phyloP scores from a whole-genome alignment of 2,797 vertebrate species.

The Sebastes minor region DNA sequence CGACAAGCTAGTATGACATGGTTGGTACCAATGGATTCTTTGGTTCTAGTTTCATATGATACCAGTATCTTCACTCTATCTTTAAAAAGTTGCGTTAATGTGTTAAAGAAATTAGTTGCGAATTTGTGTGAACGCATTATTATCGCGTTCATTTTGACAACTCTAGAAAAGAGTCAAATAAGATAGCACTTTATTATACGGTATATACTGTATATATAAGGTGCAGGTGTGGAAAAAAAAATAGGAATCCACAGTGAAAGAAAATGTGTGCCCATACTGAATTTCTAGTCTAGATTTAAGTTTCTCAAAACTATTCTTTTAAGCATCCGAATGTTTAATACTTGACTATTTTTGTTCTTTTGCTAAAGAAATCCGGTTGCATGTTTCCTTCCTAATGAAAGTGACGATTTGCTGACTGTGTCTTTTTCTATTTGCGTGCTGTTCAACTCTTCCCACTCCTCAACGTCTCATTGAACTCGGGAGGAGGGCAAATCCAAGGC shows the following conservation, averaged over 20 bases:
- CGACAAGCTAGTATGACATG: too few relatives aligned
- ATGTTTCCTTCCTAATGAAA: slow-evolving; percentile 49
- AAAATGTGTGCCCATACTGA: not conserved
- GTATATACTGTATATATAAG: not conserved
- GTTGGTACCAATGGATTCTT: too few relatives aligned
- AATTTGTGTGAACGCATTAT: too few relatives aligned
- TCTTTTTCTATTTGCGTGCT: slow-evolving; percentile 53
- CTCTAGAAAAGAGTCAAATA: too few relatives aligned
- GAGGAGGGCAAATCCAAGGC: slow-evolving; percentile 72
- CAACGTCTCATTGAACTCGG: slow-evolving; percentile 67
- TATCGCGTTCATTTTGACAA: too few relatives aligned
- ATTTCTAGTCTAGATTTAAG: not conserved
- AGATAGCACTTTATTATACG: not conserved
- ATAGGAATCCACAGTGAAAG: not conserved
- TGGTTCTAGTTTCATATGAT: too few relatives aligned
- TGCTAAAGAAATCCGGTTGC: slow-evolving; percentile 14
- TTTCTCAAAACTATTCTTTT: not conserved
- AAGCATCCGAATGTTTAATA: not conserved
- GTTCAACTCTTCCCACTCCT: slow-evolving; percentile 58
- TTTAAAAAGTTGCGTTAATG: too few relatives aligned
- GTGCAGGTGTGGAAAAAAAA: not conserved
- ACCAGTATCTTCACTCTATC: too few relatives aligned
- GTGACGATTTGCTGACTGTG: slow-evolving; percentile 57
- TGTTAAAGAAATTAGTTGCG: too few relatives aligned
- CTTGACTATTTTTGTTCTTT: slow-evolving; percentile 26